A percentile compares a stretch with the other conserved stretches of the same genome.
phyloP scores from a whole-genome alignment of 2,888 invertebrate genomes.

The Diaphora mendica region DNA sequence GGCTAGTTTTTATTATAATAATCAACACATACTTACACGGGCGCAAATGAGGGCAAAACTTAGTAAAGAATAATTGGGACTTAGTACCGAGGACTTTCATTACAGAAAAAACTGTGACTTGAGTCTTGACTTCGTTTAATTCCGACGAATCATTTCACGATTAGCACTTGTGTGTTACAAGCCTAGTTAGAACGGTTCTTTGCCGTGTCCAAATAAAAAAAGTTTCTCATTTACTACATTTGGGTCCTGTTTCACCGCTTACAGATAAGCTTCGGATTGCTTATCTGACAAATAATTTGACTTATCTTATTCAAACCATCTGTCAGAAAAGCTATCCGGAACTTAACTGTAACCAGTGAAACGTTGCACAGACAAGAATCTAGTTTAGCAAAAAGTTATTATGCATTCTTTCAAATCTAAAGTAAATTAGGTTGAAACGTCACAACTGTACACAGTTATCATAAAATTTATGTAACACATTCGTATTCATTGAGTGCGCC shows the following conservation, averaged over 20 bases:
- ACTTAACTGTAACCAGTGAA: no score
- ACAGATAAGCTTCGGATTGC: no score
- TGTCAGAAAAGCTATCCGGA: no score
- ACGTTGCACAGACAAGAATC: background rate
- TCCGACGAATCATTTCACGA: background rate
- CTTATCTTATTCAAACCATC: no score
- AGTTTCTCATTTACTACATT: background rate
- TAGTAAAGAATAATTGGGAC: background rate
- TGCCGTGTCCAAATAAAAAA: background rate
- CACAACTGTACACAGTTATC: slow-evolving; percentile 9
- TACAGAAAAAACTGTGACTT: background rate
- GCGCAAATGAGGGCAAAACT: no score
- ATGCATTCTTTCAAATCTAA: background rate
- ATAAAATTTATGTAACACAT: slow-evolving; percentile 16
- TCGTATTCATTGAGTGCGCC: slow-evolving; percentile 16
- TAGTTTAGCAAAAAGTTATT: background rate
- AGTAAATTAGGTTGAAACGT: slow-evolving; percentile 6
- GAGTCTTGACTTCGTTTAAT: background rate
- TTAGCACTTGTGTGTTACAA: background rate
- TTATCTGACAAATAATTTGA: no score
- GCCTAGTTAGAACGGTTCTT: background rate
- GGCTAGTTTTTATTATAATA: no score
- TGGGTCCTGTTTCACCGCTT: no score
- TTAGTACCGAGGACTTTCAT: background rate
- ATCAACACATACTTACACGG: no score